Base-by-base conservation (phyloP, 1,140 invertebrate species). In the Dermatophagoides farinae region DNA sequence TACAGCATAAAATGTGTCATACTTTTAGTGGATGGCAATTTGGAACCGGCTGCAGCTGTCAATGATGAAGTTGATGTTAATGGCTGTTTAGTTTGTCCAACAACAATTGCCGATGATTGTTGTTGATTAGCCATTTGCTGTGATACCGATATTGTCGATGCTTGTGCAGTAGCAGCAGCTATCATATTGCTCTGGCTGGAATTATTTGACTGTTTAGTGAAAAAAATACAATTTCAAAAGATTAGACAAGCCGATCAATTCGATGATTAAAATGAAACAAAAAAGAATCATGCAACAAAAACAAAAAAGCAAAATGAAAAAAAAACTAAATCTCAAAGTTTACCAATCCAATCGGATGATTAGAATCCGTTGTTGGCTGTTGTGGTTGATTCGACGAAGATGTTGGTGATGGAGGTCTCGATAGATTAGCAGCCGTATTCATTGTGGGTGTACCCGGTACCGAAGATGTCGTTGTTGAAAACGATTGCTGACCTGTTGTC, bases 331-430 rank as follows among this genome's bases (percentile, higher is more conserved):
- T 4, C 31, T 4, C 31, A 31, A 31, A 31, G 31, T 31, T 31
- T 31, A 31, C 31, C 31, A 31, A 31, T 31, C 31, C 31, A 31
- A 31, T 31, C 2, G 31, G 52, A 64, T 65, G 52, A 62, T 62
- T 8, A 61, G 23, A 38, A 46, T 64, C 14, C 52, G 62, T 37
- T 20, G 31, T 10, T 43, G 49, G 8, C 14, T 51, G n/a, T 14
- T 46, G 37, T 40, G n/a, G 16, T 31, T 43, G 1, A 67, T 54
- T 63, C 66, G 66, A 43, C 63, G 59, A 6, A 64, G 39, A 49
- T 67, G 65, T 63, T 72, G 68, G 62, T 75, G 70, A 16, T 74
- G 60, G 64, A 72, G 68, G 60, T 71, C 71, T n/a, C 74, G 66
- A 64, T 74, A 70, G 41, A 69, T 41, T 50, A 38, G 1, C 12